Conservation (phyloP, 2,797 vertebrate genomes). For the Amblyraja radiata region DNA sequence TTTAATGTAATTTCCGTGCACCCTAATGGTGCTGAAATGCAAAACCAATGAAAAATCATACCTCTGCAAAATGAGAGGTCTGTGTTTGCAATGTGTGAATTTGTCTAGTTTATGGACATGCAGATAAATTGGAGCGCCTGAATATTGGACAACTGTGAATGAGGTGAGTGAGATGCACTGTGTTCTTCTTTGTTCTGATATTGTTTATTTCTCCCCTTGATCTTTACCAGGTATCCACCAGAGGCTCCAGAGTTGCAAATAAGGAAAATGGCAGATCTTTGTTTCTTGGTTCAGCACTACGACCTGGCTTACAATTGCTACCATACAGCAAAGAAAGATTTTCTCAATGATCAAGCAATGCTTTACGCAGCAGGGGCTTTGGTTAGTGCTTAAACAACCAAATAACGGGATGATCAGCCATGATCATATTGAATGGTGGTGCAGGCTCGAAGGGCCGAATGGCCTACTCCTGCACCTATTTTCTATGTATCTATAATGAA, state of each 20-base stretch:
- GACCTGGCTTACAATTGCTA: constrained; percentile 96
- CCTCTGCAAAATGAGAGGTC: neutral
- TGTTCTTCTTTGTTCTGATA: neutral
- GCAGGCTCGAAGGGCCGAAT: no score
- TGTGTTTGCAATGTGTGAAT: no score
- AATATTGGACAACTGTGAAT: neutral
- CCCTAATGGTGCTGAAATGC: neutral
- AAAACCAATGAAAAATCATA: neutral
- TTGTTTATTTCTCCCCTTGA: neutral
- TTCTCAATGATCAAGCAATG: constrained; percentile 96
- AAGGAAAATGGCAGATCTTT: constrained; percentile 96
- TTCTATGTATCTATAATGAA: neutral
- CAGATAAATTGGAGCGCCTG: neutral
- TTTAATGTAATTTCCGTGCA: neutral
- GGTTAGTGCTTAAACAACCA: constrained; percentile 59
- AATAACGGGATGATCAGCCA: no score
- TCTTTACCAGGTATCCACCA: constrained; percentile 76
- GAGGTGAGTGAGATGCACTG: neutral
- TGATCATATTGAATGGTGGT: no score
- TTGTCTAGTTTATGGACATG: neutral
- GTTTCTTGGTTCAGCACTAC: constrained; percentile 95
- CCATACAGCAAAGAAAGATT: constrained; percentile 97
- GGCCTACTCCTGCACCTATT: no score
- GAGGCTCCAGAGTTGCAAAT: constrained; percentile 96
- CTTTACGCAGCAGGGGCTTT: constrained; percentile 91